phyloP scores from a whole-genome alignment of 2,888 invertebrate genomes.

The Cephus nigrinus region DNA sequence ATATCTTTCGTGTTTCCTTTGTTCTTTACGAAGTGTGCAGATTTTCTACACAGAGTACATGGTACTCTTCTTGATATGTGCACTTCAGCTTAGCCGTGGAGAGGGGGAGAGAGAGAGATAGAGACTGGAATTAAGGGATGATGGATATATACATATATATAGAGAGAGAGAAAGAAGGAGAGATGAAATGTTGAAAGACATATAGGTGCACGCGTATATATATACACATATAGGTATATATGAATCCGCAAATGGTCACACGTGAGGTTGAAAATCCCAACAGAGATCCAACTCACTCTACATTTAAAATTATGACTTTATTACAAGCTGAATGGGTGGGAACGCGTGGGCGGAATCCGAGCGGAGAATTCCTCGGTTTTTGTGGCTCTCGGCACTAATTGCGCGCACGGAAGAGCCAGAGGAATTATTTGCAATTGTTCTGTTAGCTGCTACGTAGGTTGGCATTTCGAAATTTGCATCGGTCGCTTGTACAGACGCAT shows the following conservation, averaged over 20 bases:
- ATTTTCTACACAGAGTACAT: slow-evolving; percentile 10
- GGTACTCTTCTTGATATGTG: slow-evolving; percentile 1
- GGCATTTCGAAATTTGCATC: neutral
- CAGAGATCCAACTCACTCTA: slow-evolving; percentile 7
- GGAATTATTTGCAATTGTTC: neutral
- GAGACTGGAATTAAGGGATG: neutral
- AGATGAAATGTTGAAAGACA: neutral
- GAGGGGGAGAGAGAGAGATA: neutral
- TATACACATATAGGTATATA: too few species aligned
- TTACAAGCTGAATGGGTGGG: slow-evolving; percentile 9
- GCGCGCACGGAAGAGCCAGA: neutral
- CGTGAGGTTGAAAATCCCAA: neutral
- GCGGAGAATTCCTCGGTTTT: neutral
- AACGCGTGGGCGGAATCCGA: neutral
- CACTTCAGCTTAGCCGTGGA: neutral
- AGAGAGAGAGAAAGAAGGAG: neutral
- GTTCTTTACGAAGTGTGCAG: slow-evolving; percentile 19
- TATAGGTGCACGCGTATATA: too few species aligned
- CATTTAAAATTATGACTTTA: slow-evolving; percentile 18
- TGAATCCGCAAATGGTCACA: neutral
- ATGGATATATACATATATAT: neutral
- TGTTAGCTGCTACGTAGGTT: neutral
- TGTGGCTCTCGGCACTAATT: neutral
- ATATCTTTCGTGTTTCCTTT: neutral
- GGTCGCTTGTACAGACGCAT: neutral